Base-by-base conservation (phyloP, 2,888 invertebrate species). In the Crepidodera aurea region DNA sequence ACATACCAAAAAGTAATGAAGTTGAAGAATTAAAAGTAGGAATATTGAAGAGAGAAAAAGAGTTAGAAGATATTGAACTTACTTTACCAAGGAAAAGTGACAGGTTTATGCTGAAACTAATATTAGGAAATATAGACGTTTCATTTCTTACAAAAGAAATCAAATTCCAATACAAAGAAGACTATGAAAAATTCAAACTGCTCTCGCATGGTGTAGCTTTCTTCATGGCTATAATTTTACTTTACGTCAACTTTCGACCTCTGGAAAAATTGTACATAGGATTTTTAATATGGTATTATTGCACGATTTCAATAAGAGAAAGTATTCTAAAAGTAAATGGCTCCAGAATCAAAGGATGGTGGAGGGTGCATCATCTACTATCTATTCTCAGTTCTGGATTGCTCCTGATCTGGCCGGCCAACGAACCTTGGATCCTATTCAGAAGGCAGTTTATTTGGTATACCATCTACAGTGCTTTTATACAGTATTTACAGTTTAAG, bases 231-330 rank as follows among this genome's bases (percentile, higher is more conserved):
- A 87, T 94, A 74, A 81, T 90, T 65, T 92, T 95, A 83, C 85
- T 72, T 15, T 51, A 58, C 27, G 59, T 65, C 22, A 15, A 64
- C 10, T 82, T 4, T 80, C 92, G 94, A 83, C 90, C 92, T 1
- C 82, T 94, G 75, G 94, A 95, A 82, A 83, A 94, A 77, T 87
- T 90, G 69, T 89, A 93, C 76, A 90, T 94, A 84, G 99, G 98
- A 81, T 85, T 98, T 58, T 83, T 98, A 75, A 98, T 99, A 2
- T 99, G 98, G 98, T 99, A 99, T 82, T 99, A 99, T 83, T 99
- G 98, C 82, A 99, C 98, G 5, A 84, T 99, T 71, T 98, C 98
- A 51, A 98, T 99, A 78, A 88, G 99, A 62, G 99, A 99, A 83
- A 95, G 95, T 75, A 98, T 99, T 78, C 86, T 99, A 37, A 95